Base-by-base conservation (phyloP, 2,888 invertebrate species). In the Acronicta leporina region DNA sequence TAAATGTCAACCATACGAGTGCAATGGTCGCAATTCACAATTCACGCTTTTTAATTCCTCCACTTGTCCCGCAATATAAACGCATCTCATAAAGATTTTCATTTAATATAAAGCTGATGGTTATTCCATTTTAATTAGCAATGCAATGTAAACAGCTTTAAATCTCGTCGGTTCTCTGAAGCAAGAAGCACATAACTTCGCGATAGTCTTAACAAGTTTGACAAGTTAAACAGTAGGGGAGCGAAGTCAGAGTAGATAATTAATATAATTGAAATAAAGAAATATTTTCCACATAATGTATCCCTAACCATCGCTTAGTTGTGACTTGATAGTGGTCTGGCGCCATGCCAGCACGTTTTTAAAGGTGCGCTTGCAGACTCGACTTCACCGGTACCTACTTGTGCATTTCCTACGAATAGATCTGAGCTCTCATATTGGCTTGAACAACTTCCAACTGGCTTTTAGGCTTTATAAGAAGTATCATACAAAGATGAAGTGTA, bases 321-420 rank as follows among this genome's bases (percentile, higher is more conserved):
- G n/a, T 49, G 30, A 58, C 42, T 66, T 71, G 30, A 42, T 42
- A 30, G 16, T 41, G 35, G 52, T 73, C 43, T 68, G 63, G 55
- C 59, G 25, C 49, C 33, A 42, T 57, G 71, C 63, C 72, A 53
- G 55, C 38, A 30, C 54, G 15, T 58, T 63, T 58, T 63, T 68
- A 65, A 82, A 77, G 78, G 77, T 81, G 47, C 50, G 16, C 64
- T 56, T 44, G 38, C 47, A 13, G 47, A 48, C 50, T 63, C 13
- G 13, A 46, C 52, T 52, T 47, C 14, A 41, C 27, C 35, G 13
- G 42, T 47, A 27, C n/a, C n/a, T n/a, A n/a, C 50, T 56, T 40
- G 47, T 52, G 51, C 41, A 59, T 67, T 59, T 43, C 33, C 63
- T 41, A 27, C 42, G 51, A 42, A 38, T 38, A 38, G 38, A n/a